These are phyloP conservation scores for Merodon equestris DNA, from an alignment of 2,888 invertebrate species.

Conservation along the genomic window DNA sequence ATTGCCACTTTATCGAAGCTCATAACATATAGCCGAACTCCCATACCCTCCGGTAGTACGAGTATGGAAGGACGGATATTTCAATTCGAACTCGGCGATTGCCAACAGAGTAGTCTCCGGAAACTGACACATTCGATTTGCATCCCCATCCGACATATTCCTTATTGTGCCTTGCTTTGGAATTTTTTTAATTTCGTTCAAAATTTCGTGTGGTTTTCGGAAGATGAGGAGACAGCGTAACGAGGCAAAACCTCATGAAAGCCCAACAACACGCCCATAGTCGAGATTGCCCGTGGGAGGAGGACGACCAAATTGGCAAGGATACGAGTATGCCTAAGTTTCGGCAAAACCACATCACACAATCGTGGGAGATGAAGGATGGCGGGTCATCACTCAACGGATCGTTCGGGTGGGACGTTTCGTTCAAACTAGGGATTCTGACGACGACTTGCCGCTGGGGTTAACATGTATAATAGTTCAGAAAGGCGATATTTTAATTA, in stretches of 20 bases:
- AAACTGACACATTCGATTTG: too few relatives aligned
- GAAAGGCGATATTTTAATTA: neutral
- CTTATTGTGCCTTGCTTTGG: neutral
- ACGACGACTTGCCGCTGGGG: neutral
- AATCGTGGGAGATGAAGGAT: slow-evolving; percentile 1
- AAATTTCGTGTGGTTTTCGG: neutral
- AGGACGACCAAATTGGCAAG: neutral
- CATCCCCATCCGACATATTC: too few relatives aligned
- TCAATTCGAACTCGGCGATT: too few relatives aligned
- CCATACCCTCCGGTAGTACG: too few relatives aligned
- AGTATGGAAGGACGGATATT: too few relatives aligned
- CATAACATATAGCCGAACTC: slow-evolving; percentile 8
- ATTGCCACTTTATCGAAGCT: slow-evolving; percentile 37
- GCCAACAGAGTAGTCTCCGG: too few relatives aligned
- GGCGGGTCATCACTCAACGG: slow-evolving; percentile 12
- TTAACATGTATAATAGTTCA: neutral
- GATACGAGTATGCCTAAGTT: slow-evolving; percentile 2
- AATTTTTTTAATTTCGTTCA: slow-evolving; percentile 33
- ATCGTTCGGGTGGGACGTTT: slow-evolving; percentile 3
- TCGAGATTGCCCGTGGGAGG: neutral
- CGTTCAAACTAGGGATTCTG: neutral
- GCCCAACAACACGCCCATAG: neutral
- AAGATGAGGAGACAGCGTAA: neutral
- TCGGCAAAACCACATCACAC: slow-evolving; percentile 30
- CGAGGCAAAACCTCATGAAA: slow-evolving; percentile 8